Base-by-base conservation (phyloP, 2,113 vertebrate genomes). In the Tringa solitaria region DNA sequence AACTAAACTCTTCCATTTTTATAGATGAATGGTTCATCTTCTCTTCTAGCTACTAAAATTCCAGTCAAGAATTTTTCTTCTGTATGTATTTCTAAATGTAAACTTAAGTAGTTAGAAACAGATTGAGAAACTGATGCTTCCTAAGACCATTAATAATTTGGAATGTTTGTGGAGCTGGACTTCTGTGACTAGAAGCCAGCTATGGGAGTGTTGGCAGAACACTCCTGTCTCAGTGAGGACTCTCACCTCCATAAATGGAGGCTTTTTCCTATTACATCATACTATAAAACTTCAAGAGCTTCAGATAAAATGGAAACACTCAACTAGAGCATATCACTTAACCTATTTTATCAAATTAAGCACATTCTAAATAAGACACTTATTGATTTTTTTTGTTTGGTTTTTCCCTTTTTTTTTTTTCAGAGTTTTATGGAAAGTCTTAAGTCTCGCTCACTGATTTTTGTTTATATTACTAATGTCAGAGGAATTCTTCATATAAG, bases 191-290 rank as follows among this genome's bases (percentile, higher is more conserved):
- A 10, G 15, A 16, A 80, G 87, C 33, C 54, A 87, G 69, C 70
- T 59, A 0, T 87, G 82, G 77, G 84, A 85, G 37, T 30, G 18
- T 30, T 97, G 93, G 93, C 95, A 86, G 87, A 83, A 93, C 43
- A 23, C 46, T 89, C 18, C 45, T 90, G 86, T 85, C 89, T 81
- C 26, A 10, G 20, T 32, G 90, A 80, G 50, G 78, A 46, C 65
- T 94, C 85, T 84, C 28, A 59, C 85, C 68, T 96, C 88, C 46
- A 35, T 65, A 89, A 93, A 95, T 79, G 81, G 80, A 82, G 24
- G 54, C 35, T 80, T 83, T 95, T 95, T 86, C 90, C 93, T 67
- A 70, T 96, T 94, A 90, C 72, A 67, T 94, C 93, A 86, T 54
- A 50, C 41, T 43, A 8, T 19, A 96, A 88, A 90, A 86, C 88